A percentile compares a stretch with the other conserved stretches of the same genome.
Evolutionary conservation across 2,113 vertebrate species (phyloP).

Genomic region (Eira barbara): DNA sequence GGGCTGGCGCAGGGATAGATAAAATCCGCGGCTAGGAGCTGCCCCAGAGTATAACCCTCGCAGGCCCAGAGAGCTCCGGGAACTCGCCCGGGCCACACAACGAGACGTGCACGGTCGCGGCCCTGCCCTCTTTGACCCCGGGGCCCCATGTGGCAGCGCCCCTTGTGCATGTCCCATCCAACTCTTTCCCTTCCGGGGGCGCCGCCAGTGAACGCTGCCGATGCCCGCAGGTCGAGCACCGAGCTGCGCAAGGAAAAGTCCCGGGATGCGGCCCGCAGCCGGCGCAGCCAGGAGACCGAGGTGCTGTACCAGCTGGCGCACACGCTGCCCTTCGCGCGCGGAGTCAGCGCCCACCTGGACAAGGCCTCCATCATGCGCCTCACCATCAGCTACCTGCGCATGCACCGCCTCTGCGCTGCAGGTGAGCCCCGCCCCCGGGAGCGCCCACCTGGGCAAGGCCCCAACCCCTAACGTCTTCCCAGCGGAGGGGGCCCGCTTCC

Average conservation of each 20-base stretch:
- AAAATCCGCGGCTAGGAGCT: not conserved
- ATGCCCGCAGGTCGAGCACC: slow-evolving; percentile 82
- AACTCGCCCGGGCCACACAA: not conserved
- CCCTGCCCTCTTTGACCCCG: not conserved
- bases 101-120: not conserved
- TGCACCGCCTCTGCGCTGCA: slow-evolving; percentile 83
- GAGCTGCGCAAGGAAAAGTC: slow-evolving; percentile 92
- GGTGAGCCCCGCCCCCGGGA: slow-evolving; percentile 73
- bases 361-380: slow-evolving; percentile 94
- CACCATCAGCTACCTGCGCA: slow-evolving; percentile 90
- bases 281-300: slow-evolving; percentile 92
- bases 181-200: not conserved
- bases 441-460: accelerated
- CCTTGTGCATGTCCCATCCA: not conserved
- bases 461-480: not conserved
- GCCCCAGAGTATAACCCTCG: not conserved
- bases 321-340: slow-evolving; percentile 89
- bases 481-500: accelerated
- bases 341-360: slow-evolving; percentile 91
- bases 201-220: not conserved
- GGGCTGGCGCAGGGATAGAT: slow-evolving; percentile 24
- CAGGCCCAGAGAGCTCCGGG: not conserved
- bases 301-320: slow-evolving; percentile 91
- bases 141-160: not conserved
- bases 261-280: slow-evolving; percentile 90